Evolutionary conservation across 1,140 invertebrate species (phyloP).

Genomic region (Lerema accius): DNA sequence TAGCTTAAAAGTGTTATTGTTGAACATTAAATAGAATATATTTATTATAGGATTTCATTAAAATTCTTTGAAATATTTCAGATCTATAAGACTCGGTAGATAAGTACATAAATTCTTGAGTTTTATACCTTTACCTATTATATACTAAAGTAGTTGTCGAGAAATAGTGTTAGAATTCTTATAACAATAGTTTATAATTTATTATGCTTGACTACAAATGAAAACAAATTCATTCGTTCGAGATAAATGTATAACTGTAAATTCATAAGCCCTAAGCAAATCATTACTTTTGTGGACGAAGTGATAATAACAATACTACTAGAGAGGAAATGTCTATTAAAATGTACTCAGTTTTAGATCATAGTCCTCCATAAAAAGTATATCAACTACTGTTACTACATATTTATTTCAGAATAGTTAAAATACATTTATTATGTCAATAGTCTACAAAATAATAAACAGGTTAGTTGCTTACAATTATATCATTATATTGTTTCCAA

Average conservation of each 20-base stretch:
- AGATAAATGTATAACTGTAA: constrained; percentile 13
- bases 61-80: constrained; percentile 6
- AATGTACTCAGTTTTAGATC: neutral
- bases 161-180: constrained; percentile 4
- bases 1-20: constrained; percentile 3
- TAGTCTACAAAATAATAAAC: neutral
- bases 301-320: constrained; percentile 4
- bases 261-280: constrained; percentile 4
- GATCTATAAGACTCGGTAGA: constrained; percentile 1
- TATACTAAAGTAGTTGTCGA: constrained; percentile 3
- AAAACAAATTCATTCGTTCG: constrained; percentile 8
- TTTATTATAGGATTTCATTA: constrained; percentile 4
- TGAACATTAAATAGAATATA: constrained; percentile 23
- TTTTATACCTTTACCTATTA: constrained; percentile 25
- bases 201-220: constrained; percentile 2
- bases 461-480: neutral
- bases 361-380: neutral
- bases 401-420: constrained; percentile 10
- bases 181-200: neutral
- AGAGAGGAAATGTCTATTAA: constrained; percentile 12
- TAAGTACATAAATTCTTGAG: constrained; percentile 17
- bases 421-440: neutral
- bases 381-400: constrained; percentile 1
- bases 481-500: neutral
- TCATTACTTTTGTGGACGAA: constrained; percentile 16